These are phyloP conservation scores for Theonella swinhoei DNA, from an alignment of 37 sponge, comb jelly and placozoan genomes.

Conservation along the genomic window DNA sequence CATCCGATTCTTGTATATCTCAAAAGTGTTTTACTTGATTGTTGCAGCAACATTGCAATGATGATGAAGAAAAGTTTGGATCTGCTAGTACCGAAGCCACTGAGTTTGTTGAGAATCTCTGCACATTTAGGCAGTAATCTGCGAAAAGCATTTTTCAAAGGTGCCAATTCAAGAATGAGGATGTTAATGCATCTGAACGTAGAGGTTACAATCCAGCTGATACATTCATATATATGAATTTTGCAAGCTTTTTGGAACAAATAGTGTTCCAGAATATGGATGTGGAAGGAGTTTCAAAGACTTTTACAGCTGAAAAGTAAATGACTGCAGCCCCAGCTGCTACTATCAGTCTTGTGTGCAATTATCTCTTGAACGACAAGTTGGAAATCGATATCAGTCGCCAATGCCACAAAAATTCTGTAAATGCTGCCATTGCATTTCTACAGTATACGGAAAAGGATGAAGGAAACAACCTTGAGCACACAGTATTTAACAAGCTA, in stretches of 20 bases:
- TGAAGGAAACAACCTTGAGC: constrained; percentile 2
- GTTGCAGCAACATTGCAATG: too few species aligned
- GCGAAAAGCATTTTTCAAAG: constrained; percentile 41
- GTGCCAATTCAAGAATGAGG: neutral
- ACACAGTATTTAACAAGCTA: constrained; percentile 4
- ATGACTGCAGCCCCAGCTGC: too few species aligned
- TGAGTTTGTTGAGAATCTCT: constrained; percentile 30
- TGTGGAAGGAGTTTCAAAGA: neutral
- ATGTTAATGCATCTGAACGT: neutral
- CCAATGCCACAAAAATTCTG: constrained; percentile 12
- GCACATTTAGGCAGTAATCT: constrained; percentile 40
- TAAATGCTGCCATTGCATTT: neutral
- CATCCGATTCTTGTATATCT: constrained; percentile 18
- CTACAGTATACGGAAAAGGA: neutral
- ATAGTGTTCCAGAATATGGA: constrained; percentile 14
- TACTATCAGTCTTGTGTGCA: constrained; percentile 1
- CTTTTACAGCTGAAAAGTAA: neutral
- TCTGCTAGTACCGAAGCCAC: neutral
- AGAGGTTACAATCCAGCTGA: neutral
- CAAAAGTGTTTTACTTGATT: too few species aligned
- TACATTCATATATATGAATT: constrained; percentile 9
- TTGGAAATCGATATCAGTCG: constrained; percentile 2
- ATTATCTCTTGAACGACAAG: neutral
- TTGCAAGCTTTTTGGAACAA: constrained; percentile 14
- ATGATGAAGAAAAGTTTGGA: too few species aligned